Evolutionary conservation across 2,113 vertebrate genomes (phyloP).

Genomic region (Sinocyclocheilus grahami): DNA sequence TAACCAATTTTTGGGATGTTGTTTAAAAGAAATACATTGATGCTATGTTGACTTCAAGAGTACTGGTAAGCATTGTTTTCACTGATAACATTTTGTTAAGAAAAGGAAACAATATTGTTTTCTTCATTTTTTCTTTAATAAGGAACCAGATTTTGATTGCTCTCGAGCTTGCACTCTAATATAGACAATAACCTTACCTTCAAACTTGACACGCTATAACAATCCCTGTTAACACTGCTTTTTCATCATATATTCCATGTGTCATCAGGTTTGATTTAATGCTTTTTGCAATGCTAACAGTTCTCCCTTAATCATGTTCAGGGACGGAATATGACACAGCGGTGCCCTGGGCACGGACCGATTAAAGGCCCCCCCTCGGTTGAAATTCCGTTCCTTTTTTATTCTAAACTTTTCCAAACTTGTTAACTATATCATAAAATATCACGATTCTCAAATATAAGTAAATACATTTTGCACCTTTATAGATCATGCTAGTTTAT

Average conservation of each 20-base stretch:
- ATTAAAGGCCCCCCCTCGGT: no score
- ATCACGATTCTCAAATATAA: no score
- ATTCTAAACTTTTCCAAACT: no score
- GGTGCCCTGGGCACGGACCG: no score
- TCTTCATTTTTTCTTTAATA: conserved; percentile 57
- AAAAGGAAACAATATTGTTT: conserved; percentile 34
- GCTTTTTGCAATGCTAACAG: conserved; percentile 57
- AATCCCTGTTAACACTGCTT: conserved; percentile 46
- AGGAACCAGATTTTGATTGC: conserved; percentile 46
- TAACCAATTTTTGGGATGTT: conserved; percentile 38
- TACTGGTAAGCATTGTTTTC: conserved; percentile 61
- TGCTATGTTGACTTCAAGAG: conserved; percentile 61
- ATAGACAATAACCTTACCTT: conserved; percentile 42
- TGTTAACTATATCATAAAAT: no score
- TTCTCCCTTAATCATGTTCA: conserved; percentile 54
- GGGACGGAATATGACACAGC: no score
- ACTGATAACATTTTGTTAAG: conserved; percentile 51
- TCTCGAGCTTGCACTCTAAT: conserved; percentile 53
- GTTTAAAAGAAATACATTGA: conserved; percentile 57
- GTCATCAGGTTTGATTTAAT: conserved; percentile 44
- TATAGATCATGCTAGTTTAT: no score
- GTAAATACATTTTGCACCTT: no score
- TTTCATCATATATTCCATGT: conserved; percentile 22
- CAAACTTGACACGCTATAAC: conserved; percentile 31
- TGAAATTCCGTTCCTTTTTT: no score